Percentiles rank a stretch among this genome's conserved stretches.
Conservation (phyloP, 2,113 vertebrate species). For the Equus przewalskii region DNA sequence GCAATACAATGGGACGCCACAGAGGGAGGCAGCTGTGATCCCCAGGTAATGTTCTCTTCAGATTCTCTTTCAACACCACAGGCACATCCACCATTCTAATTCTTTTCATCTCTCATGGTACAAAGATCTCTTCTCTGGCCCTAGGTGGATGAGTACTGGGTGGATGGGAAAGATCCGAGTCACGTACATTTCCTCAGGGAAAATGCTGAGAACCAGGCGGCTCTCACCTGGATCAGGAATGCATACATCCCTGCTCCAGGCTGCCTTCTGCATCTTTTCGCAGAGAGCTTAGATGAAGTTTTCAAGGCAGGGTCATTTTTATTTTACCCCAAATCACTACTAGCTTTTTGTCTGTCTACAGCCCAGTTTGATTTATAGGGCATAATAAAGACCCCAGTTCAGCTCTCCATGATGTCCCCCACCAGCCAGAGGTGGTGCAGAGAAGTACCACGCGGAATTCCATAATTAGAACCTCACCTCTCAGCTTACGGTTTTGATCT, state of each 20-base stretch:
- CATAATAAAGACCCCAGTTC: neutral
- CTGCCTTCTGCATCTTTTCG: neutral
- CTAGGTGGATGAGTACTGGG: neutral
- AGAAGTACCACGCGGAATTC: neutral
- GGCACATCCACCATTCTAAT: fast-evolving
- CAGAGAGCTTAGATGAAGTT: neutral
- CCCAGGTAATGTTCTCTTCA: too few relatives aligned
- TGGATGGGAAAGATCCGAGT: neutral
- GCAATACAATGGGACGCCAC: neutral
- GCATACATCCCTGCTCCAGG: neutral
- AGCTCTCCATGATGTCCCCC: neutral
- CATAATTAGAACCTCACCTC: neutral
- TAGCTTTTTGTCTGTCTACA: neutral
- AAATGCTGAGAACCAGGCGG: neutral
- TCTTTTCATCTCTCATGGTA: neutral
- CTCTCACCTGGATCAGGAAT: too few relatives aligned
- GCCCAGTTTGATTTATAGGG: neutral
- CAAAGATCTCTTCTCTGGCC: neutral
- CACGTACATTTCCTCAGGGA: neutral
- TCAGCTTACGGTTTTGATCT: neutral
- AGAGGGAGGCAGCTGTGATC: neutral
- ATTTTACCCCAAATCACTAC: neutral
- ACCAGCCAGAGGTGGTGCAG: neutral
- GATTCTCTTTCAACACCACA: neutral
- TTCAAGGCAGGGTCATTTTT: neutral